Evolutionary conservation across 2,797 vertebrate genomes (phyloP).

Genomic region (Glossophaga mutica): DNA sequence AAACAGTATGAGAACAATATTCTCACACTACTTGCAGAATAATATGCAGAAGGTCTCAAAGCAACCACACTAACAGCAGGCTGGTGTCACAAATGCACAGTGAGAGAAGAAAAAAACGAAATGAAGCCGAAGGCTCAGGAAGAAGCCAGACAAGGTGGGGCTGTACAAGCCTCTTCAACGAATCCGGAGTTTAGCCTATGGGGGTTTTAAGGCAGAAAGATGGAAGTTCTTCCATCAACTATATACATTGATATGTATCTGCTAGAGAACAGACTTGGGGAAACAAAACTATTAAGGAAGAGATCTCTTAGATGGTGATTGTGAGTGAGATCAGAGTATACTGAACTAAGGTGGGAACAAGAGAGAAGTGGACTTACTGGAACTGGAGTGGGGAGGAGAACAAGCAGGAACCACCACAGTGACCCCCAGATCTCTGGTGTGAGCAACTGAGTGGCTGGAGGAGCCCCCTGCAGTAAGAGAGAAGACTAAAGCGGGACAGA

Average conservation of each 20-base stretch:
- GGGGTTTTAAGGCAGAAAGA: background rate
- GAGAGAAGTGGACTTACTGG: background rate
- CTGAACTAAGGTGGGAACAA: background rate
- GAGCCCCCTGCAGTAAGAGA: background rate
- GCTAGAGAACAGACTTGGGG: background rate
- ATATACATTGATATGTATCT: background rate
- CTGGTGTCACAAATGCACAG: background rate
- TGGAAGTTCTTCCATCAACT: background rate
- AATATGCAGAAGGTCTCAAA: background rate
- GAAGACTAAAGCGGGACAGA: background rate
- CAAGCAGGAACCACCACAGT: background rate
- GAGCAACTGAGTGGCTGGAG: background rate
- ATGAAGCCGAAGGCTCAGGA: background rate
- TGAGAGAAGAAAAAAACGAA: background rate
- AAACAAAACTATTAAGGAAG: background rate
- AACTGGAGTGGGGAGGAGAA: background rate
- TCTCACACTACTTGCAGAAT: background rate
- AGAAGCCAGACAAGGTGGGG: background rate
- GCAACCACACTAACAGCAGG: background rate
- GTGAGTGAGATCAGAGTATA: background rate
- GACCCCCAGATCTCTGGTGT: background rate
- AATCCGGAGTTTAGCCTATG: background rate
- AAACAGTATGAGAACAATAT: background rate
- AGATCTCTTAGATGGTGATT: background rate
- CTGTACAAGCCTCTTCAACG: background rate